Percentiles rank a stretch among this genome's conserved stretches.
These are phyloP conservation scores for Eupithecia subumbrata DNA, from an alignment of 2,888 invertebrate species.

Conservation along the genomic window DNA sequence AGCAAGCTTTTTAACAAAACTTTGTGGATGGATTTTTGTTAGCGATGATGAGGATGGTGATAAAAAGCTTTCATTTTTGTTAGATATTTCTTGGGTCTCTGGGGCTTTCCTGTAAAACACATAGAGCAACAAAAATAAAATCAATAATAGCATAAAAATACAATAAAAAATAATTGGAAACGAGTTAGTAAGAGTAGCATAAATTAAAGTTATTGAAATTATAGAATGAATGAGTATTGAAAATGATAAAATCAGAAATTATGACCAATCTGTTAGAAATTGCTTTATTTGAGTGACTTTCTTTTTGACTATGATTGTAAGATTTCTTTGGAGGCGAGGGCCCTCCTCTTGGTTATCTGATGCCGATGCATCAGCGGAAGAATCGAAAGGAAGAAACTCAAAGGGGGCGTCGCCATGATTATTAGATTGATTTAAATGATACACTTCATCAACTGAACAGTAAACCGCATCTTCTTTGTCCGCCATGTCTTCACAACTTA, in stretches of 20 bases:
- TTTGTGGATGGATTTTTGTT: slow-evolving; percentile 76
- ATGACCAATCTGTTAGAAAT: slow-evolving; percentile 58
- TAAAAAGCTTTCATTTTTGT: slow-evolving; percentile 73
- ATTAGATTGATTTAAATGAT: slow-evolving; percentile 20
- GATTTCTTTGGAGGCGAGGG: slow-evolving; percentile 26
- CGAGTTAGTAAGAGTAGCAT: slow-evolving; percentile 23
- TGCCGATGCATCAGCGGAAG: neutral
- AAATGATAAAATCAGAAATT: neutral
- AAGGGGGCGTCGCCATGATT: neutral
- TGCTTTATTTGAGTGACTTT: slow-evolving; percentile 61
- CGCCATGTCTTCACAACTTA: slow-evolving; percentile 56
- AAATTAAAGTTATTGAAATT: neutral
- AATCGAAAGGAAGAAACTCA: neutral
- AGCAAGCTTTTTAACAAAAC: slow-evolving; percentile 82
- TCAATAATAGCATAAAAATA: slow-evolving; percentile 51
- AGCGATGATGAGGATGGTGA: slow-evolving; percentile 76
- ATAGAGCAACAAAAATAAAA: slow-evolving; percentile 75
- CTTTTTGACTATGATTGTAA: slow-evolving; percentile 51
- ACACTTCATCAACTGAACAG: slow-evolving; percentile 25
- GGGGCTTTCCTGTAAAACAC: slow-evolving; percentile 81
- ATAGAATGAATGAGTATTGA: neutral
- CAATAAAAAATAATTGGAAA: slow-evolving; percentile 22
- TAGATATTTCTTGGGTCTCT: slow-evolving; percentile 79
- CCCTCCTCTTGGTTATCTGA: slow-evolving; percentile 12
- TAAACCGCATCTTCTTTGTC: slow-evolving; percentile 25